phyloP scores from a whole-genome alignment of 2,797 vertebrate species.

The Schizopygopsis pylzovi region DNA sequence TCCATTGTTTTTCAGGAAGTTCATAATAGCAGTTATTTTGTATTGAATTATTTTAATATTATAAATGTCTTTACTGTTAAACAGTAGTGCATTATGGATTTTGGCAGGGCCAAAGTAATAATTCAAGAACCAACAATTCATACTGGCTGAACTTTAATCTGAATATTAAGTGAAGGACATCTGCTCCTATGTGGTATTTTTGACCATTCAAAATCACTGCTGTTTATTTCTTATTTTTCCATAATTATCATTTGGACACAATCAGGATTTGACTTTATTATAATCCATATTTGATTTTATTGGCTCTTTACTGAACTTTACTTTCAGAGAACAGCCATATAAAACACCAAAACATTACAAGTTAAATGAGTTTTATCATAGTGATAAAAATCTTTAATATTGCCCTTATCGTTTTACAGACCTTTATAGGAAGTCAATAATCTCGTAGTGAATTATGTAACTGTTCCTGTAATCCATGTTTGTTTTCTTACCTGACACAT shows the following conservation, averaged over 20 bases:
- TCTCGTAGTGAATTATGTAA: neutral
- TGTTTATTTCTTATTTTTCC: neutral
- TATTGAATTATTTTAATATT: neutral
- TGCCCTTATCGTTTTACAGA: conserved; percentile 34
- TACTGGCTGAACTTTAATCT: neutral
- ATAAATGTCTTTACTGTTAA: neutral
- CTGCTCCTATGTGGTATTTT: neutral
- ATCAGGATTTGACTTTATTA: neutral
- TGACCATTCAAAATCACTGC: neutral
- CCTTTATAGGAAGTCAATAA: conserved; percentile 23
- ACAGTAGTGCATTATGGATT: neutral
- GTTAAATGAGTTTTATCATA: conserved; percentile 11
- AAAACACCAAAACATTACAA: neutral
- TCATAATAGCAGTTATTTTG: neutral
- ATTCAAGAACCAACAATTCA: no score
- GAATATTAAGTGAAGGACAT: neutral
- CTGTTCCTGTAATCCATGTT: conserved; percentile 35
- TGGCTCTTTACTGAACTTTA: neutral
- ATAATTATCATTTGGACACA: neutral
- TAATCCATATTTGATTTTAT: neutral
- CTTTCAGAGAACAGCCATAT: neutral
- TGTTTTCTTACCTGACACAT: neutral
- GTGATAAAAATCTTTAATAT: neutral
- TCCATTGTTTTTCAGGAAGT: no score
- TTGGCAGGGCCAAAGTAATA: no score